Evolutionary conservation across 2,797 vertebrate genomes (phyloP), one percentile per base, ranked within the genome.

Genomic region (Fringilla coelebs): DNA sequence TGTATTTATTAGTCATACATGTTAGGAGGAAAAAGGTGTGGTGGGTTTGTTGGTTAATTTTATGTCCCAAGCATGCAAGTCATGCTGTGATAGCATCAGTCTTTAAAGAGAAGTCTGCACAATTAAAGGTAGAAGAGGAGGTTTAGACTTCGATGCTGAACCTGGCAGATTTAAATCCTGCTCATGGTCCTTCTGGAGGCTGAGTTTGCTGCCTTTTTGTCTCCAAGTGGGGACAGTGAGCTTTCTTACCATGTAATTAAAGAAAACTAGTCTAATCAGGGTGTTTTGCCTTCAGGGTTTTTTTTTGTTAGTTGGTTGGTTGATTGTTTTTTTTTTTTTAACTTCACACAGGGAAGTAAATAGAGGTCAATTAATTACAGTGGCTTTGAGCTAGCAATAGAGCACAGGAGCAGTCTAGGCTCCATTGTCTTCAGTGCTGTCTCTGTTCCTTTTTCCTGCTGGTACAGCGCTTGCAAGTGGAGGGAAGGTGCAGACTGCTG

Each of bases 211-310:
- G 41, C 38, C 20, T 76, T 66, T 57, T 13, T 70, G 43, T 11
- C 10, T 31, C 1, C 0, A 0, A 22, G 5, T 2, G 6, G 3
- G 7, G 12, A 2, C 26, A 63, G 29, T 45, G 38, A 63, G 4
- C 41, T 85, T 93, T 77, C 29, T 61, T 67, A 85, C 22, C 0
- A 0, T 22, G 16, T 63, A 62, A 25, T 84, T 91, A 70, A 84
- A 81, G n/a, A 46, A 91, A 86, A 72, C 5, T 13, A 48, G 60
- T 40, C n/a, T 18, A 31, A 24, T 82, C 20, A 40, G 63, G 22
- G 4, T 52, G 48, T 31, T 95, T 88, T 85, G 28, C 18, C 36
- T 73, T 78, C 20, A 16, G 18, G 22, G 13, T 2, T 65, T 63
- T n/a, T 43, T 71, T 74, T n/a, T n/a, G n/a, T n/a, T n/a, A n/a